Percentiles rank a stretch among this genome's conserved stretches.
These are phyloP conservation scores for Prostheceraeus crozeri DNA, from an alignment of 2,888 invertebrate species.

Conservation along the genomic window DNA sequence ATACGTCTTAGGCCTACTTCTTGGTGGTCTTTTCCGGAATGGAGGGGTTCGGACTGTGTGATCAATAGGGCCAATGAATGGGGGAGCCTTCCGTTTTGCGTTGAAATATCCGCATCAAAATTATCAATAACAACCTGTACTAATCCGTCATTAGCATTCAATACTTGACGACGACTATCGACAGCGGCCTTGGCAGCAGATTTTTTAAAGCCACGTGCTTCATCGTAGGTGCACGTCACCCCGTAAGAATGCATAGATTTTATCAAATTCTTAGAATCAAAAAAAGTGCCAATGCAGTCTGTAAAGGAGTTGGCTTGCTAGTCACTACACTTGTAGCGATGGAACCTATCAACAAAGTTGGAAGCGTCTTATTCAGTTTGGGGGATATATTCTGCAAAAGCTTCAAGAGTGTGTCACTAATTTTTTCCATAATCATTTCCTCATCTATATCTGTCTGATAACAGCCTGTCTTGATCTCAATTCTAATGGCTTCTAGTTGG, in stretches of 20 bases:
- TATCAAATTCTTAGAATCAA: too few relatives aligned
- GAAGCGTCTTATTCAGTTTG: not conserved
- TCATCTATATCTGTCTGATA: not conserved
- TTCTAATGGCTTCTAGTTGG: too few relatives aligned
- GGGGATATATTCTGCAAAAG: not conserved
- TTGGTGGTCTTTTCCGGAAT: too few relatives aligned
- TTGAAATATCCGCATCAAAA: slow-evolving; percentile 40
- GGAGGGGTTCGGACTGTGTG: too few relatives aligned
- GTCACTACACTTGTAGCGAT: slow-evolving; percentile 29
- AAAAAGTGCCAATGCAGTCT: slow-evolving; percentile 29
- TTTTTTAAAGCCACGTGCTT: slow-evolving; percentile 41
- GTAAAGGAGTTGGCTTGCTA: slow-evolving; percentile 21
- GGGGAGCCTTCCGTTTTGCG: slow-evolving; percentile 38
- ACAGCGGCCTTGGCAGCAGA: slow-evolving; percentile 41
- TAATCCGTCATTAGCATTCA: slow-evolving; percentile 33
- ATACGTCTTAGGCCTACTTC: not conserved
- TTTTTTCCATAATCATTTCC: not conserved
- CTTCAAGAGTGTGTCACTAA: not conserved
- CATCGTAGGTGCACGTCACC: slow-evolving; percentile 42
- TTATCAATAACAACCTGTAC: slow-evolving; percentile 39
- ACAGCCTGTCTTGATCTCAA: too few relatives aligned
- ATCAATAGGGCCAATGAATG: slow-evolving; percentile 38
- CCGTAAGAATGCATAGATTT: slow-evolving; percentile 28
- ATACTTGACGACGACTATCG: not conserved
- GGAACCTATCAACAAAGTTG: slow-evolving; percentile 25